phyloP scores from a whole-genome alignment of 2,888 invertebrate species.

The Andrena camellia region DNA sequence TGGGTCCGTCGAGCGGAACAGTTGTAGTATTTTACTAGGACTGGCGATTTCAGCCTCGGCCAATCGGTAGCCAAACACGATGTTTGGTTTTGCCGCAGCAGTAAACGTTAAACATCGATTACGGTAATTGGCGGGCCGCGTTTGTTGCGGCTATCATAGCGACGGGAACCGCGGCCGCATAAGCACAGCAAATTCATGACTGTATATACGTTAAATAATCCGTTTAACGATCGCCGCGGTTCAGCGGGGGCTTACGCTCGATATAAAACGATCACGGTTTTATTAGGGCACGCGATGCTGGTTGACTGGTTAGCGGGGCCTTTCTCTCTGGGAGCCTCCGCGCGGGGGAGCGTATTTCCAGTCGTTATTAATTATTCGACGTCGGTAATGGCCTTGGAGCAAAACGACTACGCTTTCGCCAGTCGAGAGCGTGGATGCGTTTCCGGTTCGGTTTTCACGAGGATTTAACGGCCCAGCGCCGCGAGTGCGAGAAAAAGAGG shows the following conservation, averaged over 20 bases:
- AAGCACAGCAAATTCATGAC: conserved; percentile 75
- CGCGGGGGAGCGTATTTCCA: neutral
- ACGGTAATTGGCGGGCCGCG: conserved; percentile 77
- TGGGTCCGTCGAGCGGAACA: neutral
- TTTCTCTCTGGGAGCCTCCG: neutral
- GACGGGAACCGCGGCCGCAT: conserved; percentile 66
- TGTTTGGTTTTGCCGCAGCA: conserved; percentile 65
- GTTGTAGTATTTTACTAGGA: conserved; percentile 32
- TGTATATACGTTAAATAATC: conserved; percentile 77
- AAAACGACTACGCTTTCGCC: conserved; percentile 12
- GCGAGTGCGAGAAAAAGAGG: conserved; percentile 19
- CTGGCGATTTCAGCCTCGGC: conserved; percentile 20
- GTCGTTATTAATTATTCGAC: conserved; percentile 53
- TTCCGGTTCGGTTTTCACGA: conserved; percentile 42
- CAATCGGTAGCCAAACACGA: conserved; percentile 30
- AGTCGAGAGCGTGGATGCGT: conserved; percentile 20
- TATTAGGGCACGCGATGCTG: conserved; percentile 33
- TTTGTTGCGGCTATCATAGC: conserved; percentile 67
- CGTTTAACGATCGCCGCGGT: conserved; percentile 67
- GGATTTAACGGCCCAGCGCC: conserved; percentile 45
- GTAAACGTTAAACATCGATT: conserved; percentile 80
- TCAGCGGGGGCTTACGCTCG: conserved; percentile 38
- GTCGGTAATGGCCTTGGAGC: neutral
- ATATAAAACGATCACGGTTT: conserved; percentile 54
- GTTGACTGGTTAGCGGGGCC: conserved; percentile 7